These are phyloP conservation scores for Drosophila neutralis DNA, from an alignment of 2,888 invertebrate species.

Conservation along the genomic window DNA sequence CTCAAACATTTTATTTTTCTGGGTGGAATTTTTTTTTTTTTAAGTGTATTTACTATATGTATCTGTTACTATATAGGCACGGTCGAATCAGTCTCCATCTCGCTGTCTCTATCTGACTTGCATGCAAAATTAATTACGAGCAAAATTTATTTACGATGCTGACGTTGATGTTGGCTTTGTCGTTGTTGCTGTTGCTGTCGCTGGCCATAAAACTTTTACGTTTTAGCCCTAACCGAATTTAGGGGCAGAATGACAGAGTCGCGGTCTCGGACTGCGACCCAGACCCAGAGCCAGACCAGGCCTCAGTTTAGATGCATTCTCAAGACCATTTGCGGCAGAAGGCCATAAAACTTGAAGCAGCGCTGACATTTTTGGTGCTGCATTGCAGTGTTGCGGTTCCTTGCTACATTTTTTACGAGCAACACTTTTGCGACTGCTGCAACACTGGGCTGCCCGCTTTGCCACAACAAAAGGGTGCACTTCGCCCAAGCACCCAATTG, in stretches of 20 bases:
- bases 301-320: constrained; percentile 70
- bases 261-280: constrained; percentile 8
- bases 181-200: constrained; percentile 12
- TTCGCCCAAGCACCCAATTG: neutral
- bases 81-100: constrained; percentile 26
- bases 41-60: neutral
- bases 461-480: neutral
- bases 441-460: constrained; percentile 9
- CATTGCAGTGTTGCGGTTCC: constrained; percentile 69
- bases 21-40: too few species aligned
- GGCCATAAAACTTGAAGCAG: constrained; percentile 63
- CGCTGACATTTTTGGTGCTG: constrained; percentile 73
- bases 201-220: constrained; percentile 76
- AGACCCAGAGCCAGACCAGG: constrained; percentile 14
- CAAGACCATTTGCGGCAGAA: constrained; percentile 48
- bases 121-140: constrained; percentile 79
- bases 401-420: constrained; percentile 65
- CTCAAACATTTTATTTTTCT: neutral
- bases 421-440: constrained; percentile 45
- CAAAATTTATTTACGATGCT: constrained; percentile 73
- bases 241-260: constrained; percentile 30
- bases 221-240: constrained; percentile 70
- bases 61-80: constrained; percentile 4
- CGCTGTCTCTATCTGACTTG: constrained; percentile 60
- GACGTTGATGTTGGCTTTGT: constrained; percentile 31